Percentiles rank a stretch among this genome's conserved stretches.
These are phyloP conservation scores for Leptinotarsa texana DNA, from an alignment of 1,140 invertebrate species.

Conservation along the genomic window DNA sequence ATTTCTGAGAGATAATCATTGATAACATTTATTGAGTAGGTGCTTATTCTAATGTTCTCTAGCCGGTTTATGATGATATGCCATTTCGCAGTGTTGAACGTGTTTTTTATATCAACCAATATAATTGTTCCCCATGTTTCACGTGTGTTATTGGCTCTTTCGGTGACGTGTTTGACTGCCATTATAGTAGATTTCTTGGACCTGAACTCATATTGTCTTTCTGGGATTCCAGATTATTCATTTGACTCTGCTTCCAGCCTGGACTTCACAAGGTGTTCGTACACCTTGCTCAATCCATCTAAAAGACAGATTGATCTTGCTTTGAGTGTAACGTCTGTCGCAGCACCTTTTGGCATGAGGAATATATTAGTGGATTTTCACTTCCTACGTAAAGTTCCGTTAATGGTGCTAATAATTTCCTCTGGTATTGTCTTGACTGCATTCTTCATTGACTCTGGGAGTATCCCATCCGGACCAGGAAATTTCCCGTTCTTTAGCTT, in stretches of 20 bases:
- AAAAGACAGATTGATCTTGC: conserved; percentile 41
- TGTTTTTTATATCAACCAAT: conserved; percentile 36
- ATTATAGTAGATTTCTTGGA: conserved; percentile 34
- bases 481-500: conserved; percentile 36
- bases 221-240: conserved; percentile 21
- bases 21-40: conserved; percentile 4
- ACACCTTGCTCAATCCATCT: conserved; percentile 34
- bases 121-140: conserved; percentile 27
- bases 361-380: conserved; percentile 39
- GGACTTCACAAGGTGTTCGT: conserved; percentile 32
- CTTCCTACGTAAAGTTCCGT: too few species aligned
- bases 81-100: conserved; percentile 40
- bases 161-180: conserved; percentile 30
- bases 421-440: conserved; percentile 7
- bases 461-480: conserved; percentile 41
- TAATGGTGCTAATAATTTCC: neutral
- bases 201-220: conserved; percentile 38
- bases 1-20: neutral
- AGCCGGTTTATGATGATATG: conserved; percentile 11
- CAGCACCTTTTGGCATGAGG: conserved; percentile 29
- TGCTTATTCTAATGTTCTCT: conserved; percentile 6
- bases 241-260: conserved; percentile 31
- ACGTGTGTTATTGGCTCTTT: conserved; percentile 41
- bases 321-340: neutral
- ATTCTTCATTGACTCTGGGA: conserved; percentile 34